phyloP scores from a whole-genome alignment of 2,888 invertebrate genomes.

The Axea sp. region DNA sequence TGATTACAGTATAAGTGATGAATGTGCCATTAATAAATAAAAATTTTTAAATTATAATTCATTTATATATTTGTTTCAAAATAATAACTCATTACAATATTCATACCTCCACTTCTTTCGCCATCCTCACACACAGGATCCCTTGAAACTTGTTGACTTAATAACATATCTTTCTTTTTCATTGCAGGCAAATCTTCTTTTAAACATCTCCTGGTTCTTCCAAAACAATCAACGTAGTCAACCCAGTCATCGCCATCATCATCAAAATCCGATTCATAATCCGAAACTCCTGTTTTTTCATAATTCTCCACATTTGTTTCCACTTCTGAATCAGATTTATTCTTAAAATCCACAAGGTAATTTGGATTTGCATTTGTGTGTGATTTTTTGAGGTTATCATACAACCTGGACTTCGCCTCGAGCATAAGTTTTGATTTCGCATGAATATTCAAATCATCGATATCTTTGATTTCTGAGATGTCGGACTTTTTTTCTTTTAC shows the following conservation, averaged over 20 bases:
- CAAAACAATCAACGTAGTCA: constrained; percentile 93
- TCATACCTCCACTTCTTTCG: too few relatives aligned
- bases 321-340: constrained; percentile 69
- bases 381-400: constrained; percentile 72
- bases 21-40: too few relatives aligned
- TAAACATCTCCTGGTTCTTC: constrained; percentile 91
- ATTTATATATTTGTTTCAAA: too few relatives aligned
- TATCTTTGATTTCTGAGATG: constrained; percentile 61
- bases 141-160: constrained; percentile 69
- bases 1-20: too few relatives aligned
- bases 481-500: constrained; percentile 38
- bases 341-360: constrained; percentile 75
- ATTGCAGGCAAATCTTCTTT: constrained; percentile 87
- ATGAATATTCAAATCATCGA: constrained; percentile 70
- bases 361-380: constrained; percentile 68
- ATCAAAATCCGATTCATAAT: constrained; percentile 64
- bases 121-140: constrained; percentile 30
- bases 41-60: too few relatives aligned
- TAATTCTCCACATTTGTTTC: not conserved
- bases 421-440: constrained; percentile 78
- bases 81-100: not conserved
- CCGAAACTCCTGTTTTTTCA: constrained; percentile 26
- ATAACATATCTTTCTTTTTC: constrained; percentile 82
- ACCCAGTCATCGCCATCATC: constrained; percentile 83
- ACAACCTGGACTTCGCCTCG: constrained; percentile 75